phyloP scores from a whole-genome alignment of 2,113 vertebrate species.

The Albula goreensis region DNA sequence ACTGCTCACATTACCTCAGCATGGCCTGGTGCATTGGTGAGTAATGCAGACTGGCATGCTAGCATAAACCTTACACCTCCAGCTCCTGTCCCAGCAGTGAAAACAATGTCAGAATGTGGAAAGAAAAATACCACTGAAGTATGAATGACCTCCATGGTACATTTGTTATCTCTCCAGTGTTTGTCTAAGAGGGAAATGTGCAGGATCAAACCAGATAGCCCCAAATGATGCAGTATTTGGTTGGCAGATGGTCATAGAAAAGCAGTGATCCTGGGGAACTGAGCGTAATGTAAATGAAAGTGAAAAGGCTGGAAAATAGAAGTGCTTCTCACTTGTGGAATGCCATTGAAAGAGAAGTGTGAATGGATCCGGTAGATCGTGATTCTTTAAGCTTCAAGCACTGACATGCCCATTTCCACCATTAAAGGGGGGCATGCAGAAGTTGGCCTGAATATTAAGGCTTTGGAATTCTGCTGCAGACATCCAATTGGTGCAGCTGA shows the following conservation, averaged over 20 bases:
- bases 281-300: conserved; percentile 21
- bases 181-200: background rate
- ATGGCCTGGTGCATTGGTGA: background rate
- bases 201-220: conserved; percentile 5
- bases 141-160: background rate
- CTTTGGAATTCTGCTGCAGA: background rate
- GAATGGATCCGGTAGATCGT: conserved; percentile 10
- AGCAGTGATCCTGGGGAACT: background rate
- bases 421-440: background rate
- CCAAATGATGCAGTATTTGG: background rate
- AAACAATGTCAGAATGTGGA: background rate
- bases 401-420: background rate
- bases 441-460: background rate
- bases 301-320: background rate
- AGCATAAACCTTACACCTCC: background rate
- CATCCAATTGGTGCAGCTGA: background rate
- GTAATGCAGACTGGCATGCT: background rate
- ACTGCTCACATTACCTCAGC: background rate
- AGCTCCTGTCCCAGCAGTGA: background rate
- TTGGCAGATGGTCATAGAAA: background rate
- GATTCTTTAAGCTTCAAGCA: background rate
- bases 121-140: conserved; percentile 17
- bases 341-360: conserved; percentile 39
- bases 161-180: conserved; percentile 3
- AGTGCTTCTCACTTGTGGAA: conserved; percentile 28